These are phyloP conservation scores for Polylopha cassiicola DNA, from an alignment of 2,888 invertebrate species.

Conservation along the genomic window DNA sequence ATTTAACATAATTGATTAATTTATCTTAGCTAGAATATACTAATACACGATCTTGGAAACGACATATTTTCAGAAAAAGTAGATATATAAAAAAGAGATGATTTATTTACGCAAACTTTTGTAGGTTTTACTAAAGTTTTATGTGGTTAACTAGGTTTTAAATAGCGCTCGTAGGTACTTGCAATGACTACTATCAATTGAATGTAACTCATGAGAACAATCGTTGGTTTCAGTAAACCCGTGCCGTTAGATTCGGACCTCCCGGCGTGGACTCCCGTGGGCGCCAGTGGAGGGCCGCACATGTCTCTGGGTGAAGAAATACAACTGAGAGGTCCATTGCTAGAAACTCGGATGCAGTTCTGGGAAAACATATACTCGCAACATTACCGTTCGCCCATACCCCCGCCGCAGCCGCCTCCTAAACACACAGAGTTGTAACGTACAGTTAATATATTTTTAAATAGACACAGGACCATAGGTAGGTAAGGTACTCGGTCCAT, in stretches of 20 bases:
- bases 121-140: too few species aligned
- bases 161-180: too few species aligned
- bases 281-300: slow-evolving; percentile 30
- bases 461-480: background rate
- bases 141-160: too few species aligned
- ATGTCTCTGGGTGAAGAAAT: slow-evolving; percentile 37
- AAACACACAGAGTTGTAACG: background rate
- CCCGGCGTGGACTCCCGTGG: slow-evolving; percentile 39
- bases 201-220: too few species aligned
- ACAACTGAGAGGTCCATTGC: slow-evolving; percentile 30
- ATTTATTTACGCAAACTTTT: too few species aligned
- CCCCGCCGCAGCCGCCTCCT: slow-evolving; percentile 27
- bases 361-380: slow-evolving; percentile 43
- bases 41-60: too few species aligned
- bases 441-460: background rate
- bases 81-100: too few species aligned
- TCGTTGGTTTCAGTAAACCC: slow-evolving; percentile 35
- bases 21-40: too few species aligned
- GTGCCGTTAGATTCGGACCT: slow-evolving; percentile 28
- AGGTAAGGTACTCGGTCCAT: too few species aligned
- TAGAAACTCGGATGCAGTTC: slow-evolving; percentile 30
- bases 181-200: too few species aligned
- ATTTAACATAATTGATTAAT: too few species aligned
- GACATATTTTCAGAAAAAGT: too few species aligned
- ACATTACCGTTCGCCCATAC: slow-evolving; percentile 34